Conservation (phyloP, 2,888 invertebrate species). For the Pardosa pseudoannulata region DNA sequence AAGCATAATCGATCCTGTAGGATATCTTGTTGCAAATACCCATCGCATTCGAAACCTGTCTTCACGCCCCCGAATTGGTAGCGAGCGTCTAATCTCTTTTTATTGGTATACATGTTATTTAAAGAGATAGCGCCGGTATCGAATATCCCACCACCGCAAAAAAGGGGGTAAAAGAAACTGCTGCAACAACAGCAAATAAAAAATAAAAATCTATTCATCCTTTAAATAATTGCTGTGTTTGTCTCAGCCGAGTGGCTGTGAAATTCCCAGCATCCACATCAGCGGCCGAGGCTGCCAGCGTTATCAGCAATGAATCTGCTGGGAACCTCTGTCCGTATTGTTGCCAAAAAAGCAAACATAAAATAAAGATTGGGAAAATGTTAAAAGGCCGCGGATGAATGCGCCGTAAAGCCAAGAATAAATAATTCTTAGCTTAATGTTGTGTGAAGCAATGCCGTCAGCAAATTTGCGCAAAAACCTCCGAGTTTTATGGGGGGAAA, state of each 20-base stretch:
- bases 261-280: conserved; percentile 4
- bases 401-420: conserved; percentile 15
- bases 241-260: conserved; percentile 12
- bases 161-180: too few species aligned
- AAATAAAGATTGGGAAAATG: conserved; percentile 19
- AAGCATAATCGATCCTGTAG: too few species aligned
- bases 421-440: conserved; percentile 17
- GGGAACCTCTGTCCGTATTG: conserved; percentile 16
- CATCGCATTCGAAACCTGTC: too few species aligned
- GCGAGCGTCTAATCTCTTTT: conserved; percentile 1
- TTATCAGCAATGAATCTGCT: conserved; percentile 15
- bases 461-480: conserved; percentile 5
- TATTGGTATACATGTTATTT: not conserved
- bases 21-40: too few species aligned
- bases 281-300: not conserved
- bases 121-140: not conserved
- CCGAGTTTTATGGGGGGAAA: not conserved
- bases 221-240: conserved; percentile 9
- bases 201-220: conserved; percentile 6
- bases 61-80: too few species aligned
- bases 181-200: too few species aligned
- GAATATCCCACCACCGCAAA: not conserved
- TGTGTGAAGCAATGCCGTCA: conserved; percentile 19
- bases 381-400: conserved; percentile 15
- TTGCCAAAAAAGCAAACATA: conserved; percentile 17